Evolutionary conservation across 2,113 vertebrate species (phyloP), one percentile per base, ranked within the genome.

Genomic region (Platichthys stellatus): DNA sequence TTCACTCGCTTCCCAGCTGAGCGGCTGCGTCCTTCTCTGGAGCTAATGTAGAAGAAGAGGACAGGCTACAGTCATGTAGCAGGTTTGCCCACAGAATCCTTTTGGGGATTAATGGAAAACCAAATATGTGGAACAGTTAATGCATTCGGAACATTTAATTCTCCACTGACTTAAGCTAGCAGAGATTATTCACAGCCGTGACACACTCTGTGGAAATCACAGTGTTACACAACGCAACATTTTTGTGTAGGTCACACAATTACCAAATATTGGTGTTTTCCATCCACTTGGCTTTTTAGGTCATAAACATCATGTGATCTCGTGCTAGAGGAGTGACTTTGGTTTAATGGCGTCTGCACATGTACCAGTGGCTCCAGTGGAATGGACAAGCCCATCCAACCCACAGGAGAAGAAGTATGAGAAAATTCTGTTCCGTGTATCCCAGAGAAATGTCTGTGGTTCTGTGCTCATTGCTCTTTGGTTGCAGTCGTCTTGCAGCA

Each of bases 101-200:
- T 64, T 9, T 23, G 20, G 78, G 85, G 24, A 89, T 88, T 82
- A 84, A 75, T 80, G 78, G 65, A 80, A 78, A 60, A 78, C 58
- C 43, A 31, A 74, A 82, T 81, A 80, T 86, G 80, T 82, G 83
- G 78, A 85, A 85, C 78, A 69, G 66, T 76, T 88, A 20, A 74
- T 70, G 67, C 72, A 65, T 78, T 78, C 31, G 5, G 78, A 65
- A 71, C 82, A 78, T 87, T 82, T 86, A 78, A 88, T 81, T 80
- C 85, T 73, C 78, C 40, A 28, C 74, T 58, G 75, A 66, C 11
- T 83, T 74, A 58, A 80, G 64, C 65, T 53, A 56, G 69, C 45
- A 35, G 53, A 69, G 73, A 82, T 84, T 62, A 78, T 67, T 67
- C 53, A 56, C 66, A 35, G 31, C 53, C 18, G 10, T 69, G 54